phyloP scores from a whole-genome alignment of 2,888 invertebrate genomes.

The Platerodrilus igneus region DNA sequence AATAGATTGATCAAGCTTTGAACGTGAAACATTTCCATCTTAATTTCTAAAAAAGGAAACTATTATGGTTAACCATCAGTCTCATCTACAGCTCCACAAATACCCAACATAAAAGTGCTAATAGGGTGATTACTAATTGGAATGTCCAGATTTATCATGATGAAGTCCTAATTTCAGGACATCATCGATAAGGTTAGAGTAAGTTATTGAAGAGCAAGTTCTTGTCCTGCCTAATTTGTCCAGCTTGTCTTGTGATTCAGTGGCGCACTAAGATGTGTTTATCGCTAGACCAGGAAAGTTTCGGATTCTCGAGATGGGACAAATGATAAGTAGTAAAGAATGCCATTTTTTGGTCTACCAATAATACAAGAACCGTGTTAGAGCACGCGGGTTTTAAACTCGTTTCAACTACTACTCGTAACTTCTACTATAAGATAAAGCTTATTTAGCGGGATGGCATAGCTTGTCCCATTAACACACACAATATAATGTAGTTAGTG shows the following conservation, averaged over 20 bases:
- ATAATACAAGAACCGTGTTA: slow-evolving; percentile 39
- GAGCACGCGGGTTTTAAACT: slow-evolving; percentile 21
- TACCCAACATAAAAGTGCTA: slow-evolving; percentile 17
- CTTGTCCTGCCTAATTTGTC: slow-evolving; percentile 47
- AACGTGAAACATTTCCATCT: no score
- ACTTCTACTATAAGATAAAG: slow-evolving; percentile 23
- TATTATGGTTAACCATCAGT: no score
- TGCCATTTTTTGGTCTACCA: slow-evolving; percentile 40
- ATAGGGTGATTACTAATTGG: slow-evolving; percentile 24
- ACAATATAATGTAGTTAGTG: slow-evolving; percentile 28
- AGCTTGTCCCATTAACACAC: slow-evolving; percentile 31
- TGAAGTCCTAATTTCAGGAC: slow-evolving; percentile 21
- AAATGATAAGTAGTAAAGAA: slow-evolving; percentile 33
- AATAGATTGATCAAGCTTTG: no score
- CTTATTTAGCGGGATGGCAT: slow-evolving; percentile 22
- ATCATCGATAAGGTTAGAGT: slow-evolving; percentile 36
- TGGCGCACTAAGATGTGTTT: slow-evolving; percentile 45
- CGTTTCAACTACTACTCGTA: slow-evolving; percentile 29
- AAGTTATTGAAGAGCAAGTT: slow-evolving; percentile 44
- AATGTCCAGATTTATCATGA: slow-evolving; percentile 18
- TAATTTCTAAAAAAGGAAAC: no score
- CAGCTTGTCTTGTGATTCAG: slow-evolving; percentile 43
- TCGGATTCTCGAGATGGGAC: slow-evolving; percentile 41
- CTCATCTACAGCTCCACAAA: no score
- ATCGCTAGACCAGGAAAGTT: slow-evolving; percentile 39